Conservation (phyloP, 2,797 vertebrate genomes). For the Parauchenoglanis ngamensis region DNA sequence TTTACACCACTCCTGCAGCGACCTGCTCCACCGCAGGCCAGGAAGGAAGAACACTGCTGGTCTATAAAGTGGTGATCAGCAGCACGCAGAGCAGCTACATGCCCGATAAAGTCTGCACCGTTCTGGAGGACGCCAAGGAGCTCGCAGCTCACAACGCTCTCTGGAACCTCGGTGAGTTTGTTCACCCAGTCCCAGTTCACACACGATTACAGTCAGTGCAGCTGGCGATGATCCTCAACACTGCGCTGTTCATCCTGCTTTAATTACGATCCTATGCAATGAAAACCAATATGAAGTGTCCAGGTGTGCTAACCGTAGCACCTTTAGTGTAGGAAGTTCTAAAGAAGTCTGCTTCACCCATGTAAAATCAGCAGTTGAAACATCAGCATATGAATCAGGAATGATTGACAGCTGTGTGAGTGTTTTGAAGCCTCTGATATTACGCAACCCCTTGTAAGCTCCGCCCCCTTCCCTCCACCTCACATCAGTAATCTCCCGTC, state of each 20-base stretch:
- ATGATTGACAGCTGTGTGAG: not conserved
- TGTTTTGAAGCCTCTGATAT: not conserved
- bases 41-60: slow-evolving; percentile 78
- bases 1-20: slow-evolving; percentile 64
- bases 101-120: slow-evolving; percentile 85
- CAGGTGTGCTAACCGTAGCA: not conserved
- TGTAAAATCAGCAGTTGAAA: not conserved
- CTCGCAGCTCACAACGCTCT: slow-evolving; percentile 87
- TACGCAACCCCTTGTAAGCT: not conserved
- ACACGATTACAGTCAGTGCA: not conserved
- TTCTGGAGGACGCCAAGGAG: slow-evolving; percentile 89
- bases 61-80: slow-evolving; percentile 82
- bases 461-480: not conserved
- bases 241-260: not conserved
- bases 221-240: not conserved
- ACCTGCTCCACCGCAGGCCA: slow-evolving; percentile 76
- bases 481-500: too few species aligned
- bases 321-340: not conserved
- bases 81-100: slow-evolving; percentile 79
- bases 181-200: not conserved
- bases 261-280: not conserved
- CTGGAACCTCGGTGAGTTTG: slow-evolving; percentile 80
- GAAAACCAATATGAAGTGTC: not conserved
- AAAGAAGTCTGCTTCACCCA: not conserved
- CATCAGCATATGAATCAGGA: not conserved